phyloP scores from a whole-genome alignment of 2,888 invertebrate genomes.

The Clunio marinus region DNA sequence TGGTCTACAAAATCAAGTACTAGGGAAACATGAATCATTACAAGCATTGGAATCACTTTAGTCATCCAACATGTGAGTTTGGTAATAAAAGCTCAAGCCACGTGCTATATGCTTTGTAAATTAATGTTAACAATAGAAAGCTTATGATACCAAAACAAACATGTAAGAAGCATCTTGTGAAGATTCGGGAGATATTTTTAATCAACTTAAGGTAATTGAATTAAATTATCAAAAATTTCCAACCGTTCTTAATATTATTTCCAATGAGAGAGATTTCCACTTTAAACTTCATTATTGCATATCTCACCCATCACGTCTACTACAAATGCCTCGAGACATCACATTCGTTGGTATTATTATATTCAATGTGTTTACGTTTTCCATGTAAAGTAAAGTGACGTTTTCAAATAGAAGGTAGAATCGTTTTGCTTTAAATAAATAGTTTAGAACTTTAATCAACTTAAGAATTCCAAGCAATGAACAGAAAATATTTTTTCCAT shows the following conservation, averaged over 20 bases:
- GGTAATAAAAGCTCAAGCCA: constrained; percentile 32
- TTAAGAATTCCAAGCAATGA: no score
- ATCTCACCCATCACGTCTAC: not conserved
- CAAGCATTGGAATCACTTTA: constrained; percentile 16
- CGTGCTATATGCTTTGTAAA: constrained; percentile 11
- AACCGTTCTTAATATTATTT: constrained; percentile 8
- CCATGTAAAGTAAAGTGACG: constrained; percentile 9
- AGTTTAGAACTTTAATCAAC: not conserved
- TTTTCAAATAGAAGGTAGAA: no score
- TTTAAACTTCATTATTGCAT: constrained; percentile 29
- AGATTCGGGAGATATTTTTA: no score
- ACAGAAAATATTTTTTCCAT: not conserved
- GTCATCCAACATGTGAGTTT: constrained; percentile 28
- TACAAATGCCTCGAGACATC: no score
- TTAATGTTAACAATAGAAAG: not conserved
- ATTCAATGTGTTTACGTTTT: not conserved
- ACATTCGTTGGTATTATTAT: not conserved
- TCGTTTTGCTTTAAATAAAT: no score
- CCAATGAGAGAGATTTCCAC: constrained; percentile 37
- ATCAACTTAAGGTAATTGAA: no score
- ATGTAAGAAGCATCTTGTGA: no score
- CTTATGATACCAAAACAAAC: not conserved
- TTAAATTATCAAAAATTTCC: constrained; percentile 29
- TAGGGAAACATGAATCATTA: constrained; percentile 12
- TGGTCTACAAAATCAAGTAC: constrained; percentile 12